Conservation (phyloP, 2,113 vertebrate genomes). For the Dipodomys spectabilis region DNA sequence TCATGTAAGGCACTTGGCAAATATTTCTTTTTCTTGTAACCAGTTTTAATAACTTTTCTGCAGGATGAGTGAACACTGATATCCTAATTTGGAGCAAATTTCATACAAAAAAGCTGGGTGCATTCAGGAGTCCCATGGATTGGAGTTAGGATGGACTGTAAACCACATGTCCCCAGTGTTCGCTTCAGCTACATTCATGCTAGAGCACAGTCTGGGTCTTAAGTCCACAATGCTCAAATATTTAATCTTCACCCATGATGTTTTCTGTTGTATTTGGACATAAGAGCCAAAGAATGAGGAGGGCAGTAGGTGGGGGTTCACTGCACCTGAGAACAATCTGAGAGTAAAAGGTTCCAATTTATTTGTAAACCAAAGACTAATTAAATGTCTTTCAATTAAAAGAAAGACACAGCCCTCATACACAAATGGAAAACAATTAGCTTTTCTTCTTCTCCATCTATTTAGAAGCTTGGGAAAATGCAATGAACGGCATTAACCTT, state of each 20-base stretch:
- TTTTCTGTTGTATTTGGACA: background rate
- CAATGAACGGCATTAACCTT: background rate
- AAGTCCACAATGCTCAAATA: background rate
- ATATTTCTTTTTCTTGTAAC: constrained; percentile 3
- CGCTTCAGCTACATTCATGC: background rate
- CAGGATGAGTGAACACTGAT: background rate
- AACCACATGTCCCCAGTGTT: background rate
- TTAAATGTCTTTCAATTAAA: constrained; percentile 13
- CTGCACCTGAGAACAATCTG: background rate
- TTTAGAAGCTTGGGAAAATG: background rate
- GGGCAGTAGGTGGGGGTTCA: background rate
- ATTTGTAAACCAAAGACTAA: constrained; percentile 33
- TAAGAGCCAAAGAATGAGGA: background rate
- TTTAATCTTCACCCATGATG: background rate
- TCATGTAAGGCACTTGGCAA: background rate
- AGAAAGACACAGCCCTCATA: background rate
- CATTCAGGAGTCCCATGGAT: background rate
- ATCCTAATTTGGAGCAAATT: background rate
- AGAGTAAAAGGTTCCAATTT: background rate
- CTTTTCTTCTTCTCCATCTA: background rate
- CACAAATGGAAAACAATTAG: constrained; percentile 12
- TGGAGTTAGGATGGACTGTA: background rate
- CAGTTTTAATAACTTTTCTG: constrained; percentile 14
- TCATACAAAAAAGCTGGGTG: background rate
- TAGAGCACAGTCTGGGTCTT: background rate